Evolutionary conservation across 1,140 invertebrate species (phyloP).

Genomic region (Cydia fagiglandana): DNA sequence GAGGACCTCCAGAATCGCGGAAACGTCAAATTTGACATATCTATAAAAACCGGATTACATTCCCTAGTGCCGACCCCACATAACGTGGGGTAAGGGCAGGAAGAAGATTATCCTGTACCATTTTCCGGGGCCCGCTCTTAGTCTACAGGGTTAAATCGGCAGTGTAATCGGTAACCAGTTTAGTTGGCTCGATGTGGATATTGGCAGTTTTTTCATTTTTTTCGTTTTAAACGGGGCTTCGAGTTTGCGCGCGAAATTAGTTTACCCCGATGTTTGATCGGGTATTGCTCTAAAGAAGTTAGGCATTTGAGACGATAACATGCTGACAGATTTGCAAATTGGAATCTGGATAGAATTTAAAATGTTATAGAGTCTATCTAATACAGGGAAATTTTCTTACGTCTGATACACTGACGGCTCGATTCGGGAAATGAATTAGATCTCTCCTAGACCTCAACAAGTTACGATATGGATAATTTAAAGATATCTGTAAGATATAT

Average conservation of each 20-base stretch:
- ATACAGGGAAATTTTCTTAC: not conserved
- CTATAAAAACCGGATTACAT: too few relatives aligned
- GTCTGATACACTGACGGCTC: not conserved
- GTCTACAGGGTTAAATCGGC: slow-evolving; percentile 55
- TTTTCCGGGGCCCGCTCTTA: too few relatives aligned
- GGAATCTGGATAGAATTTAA: slow-evolving; percentile 8
- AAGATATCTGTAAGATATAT: too few relatives aligned
- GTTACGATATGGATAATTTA: too few relatives aligned
- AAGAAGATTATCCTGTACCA: too few relatives aligned
- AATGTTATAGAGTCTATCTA: not conserved
- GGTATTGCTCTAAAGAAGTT: slow-evolving; percentile 76
- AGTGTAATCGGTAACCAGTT: slow-evolving; percentile 73
- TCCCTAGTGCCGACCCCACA: too few relatives aligned
- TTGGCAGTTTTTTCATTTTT: slow-evolving; percentile 56
- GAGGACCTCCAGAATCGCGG: too few relatives aligned
- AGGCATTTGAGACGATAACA: slow-evolving; percentile 63
- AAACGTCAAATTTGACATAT: too few relatives aligned
- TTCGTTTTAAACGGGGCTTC: slow-evolving; percentile 59
- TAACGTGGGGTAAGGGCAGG: too few relatives aligned
- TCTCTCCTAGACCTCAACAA: too few relatives aligned
- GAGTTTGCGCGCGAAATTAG: slow-evolving; percentile 76
- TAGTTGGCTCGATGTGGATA: slow-evolving; percentile 64
- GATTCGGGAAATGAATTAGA: too few relatives aligned
- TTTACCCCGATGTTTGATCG: slow-evolving; percentile 75
- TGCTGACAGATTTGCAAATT: slow-evolving; percentile 49